A percentile compares a stretch with the other conserved stretches of the same genome.
These are phyloP conservation scores for Enteromius thamalakanensis DNA, from an alignment of 2,797 vertebrate genomes.

Conservation along the genomic window DNA sequence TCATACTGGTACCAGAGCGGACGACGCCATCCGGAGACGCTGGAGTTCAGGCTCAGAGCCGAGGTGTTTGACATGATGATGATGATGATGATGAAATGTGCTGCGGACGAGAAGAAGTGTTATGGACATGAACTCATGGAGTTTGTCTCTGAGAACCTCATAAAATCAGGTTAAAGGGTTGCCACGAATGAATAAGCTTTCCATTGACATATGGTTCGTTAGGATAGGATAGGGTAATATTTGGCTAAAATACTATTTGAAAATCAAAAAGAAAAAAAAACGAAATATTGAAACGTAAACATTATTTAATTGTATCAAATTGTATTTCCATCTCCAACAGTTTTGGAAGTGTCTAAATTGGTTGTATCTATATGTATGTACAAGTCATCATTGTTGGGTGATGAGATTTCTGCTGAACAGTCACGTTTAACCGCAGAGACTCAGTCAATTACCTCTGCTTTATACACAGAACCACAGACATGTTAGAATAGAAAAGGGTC, in stretches of 20 bases:
- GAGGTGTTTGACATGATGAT: slow-evolving; percentile 49
- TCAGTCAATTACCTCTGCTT: too few species aligned
- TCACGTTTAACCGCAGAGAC: too few species aligned
- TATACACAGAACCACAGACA: too few species aligned
- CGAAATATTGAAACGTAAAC: too few species aligned
- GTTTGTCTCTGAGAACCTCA: not conserved
- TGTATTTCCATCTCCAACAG: too few species aligned
- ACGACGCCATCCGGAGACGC: slow-evolving; percentile 5
- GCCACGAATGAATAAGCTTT: not conserved
- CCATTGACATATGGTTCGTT: not conserved
- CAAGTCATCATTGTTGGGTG: too few species aligned
- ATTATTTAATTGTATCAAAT: too few species aligned
- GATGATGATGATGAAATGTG: not conserved
- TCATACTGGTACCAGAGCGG: slow-evolving; percentile 71
- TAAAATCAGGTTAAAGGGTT: not conserved
- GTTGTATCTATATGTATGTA: too few species aligned
- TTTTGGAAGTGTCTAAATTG: too few species aligned
- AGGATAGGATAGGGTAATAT: not conserved
- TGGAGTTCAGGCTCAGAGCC: slow-evolving; percentile 34
- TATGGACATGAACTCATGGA: not conserved
- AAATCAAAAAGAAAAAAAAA: too few species aligned
- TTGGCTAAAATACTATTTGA: not conserved
- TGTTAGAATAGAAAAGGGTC: too few species aligned
- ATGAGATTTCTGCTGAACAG: too few species aligned
- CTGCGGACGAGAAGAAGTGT: not conserved